Conservation (phyloP, 2,113 vertebrate genomes). For the Clarias magur region DNA sequence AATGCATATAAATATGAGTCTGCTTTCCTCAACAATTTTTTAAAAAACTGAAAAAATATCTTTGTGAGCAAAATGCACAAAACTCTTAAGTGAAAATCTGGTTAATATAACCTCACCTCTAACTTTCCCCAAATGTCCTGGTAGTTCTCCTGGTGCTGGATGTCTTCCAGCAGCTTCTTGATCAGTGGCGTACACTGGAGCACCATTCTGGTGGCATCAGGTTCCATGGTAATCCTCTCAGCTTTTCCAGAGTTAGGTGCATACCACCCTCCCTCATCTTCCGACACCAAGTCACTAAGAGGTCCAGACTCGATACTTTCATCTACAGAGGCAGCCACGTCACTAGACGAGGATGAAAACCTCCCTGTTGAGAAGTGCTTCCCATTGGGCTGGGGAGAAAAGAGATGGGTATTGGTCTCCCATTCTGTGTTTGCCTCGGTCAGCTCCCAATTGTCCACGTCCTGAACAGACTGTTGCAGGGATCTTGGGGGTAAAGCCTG, state of each 20-base stretch:
- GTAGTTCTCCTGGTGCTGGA: conserved; percentile 86
- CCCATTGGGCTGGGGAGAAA: conserved; percentile 71
- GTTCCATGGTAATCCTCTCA: conserved; percentile 51
- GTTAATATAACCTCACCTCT: conserved; percentile 76
- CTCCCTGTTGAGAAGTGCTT: conserved; percentile 62
- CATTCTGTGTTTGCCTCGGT: conserved; percentile 89
- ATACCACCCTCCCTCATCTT: conserved; percentile 77
- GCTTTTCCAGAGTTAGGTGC: conserved; percentile 65
- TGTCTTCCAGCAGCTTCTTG: conserved; percentile 85
- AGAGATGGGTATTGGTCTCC: conserved; percentile 70
- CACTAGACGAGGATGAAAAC: conserved; percentile 87
- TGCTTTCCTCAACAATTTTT: no score
- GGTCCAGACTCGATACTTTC: conserved; percentile 90
- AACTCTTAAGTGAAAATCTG: not conserved
- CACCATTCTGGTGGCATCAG: conserved; percentile 62
- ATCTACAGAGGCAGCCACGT: conserved; percentile 83
- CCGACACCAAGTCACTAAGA: conserved; percentile 86
- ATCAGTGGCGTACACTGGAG: conserved; percentile 77
- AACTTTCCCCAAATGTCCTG: conserved; percentile 88
- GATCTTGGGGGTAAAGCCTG: conserved; percentile 82
- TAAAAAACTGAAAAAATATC: not conserved
- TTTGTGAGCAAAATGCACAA: not conserved
- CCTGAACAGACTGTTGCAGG: conserved; percentile 78
- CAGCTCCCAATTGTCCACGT: conserved; percentile 96
- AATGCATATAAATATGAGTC: not conserved